phyloP scores from a whole-genome alignment of 2,113 vertebrate genomes.

The Vimba vimba region DNA sequence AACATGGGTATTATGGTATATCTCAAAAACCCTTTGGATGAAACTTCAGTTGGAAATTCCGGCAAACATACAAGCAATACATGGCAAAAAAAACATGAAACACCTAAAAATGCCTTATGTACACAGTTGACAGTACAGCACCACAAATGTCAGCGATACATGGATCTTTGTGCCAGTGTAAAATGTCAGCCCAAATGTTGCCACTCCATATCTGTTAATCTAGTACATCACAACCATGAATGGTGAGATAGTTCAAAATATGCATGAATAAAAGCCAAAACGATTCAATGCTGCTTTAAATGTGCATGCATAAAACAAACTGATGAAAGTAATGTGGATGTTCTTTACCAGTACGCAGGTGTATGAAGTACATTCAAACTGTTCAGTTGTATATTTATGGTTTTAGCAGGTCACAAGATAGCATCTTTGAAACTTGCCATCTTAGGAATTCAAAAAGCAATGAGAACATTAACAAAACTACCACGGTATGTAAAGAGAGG shows the following conservation, averaged over 20 bases:
- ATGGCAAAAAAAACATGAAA: slow-evolving; percentile 21
- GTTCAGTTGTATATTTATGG: slow-evolving; percentile 9
- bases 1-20: slow-evolving; percentile 16
- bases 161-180: slow-evolving; percentile 61
- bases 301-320: slow-evolving; percentile 5
- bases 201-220: slow-evolving; percentile 2
- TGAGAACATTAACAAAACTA: slow-evolving; percentile 32
- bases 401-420: neutral
- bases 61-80: neutral
- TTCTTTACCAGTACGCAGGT: neutral
- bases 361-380: slow-evolving; percentile 45
- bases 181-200: slow-evolving; percentile 37
- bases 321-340: neutral
- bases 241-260: slow-evolving; percentile 1
- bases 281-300: neutral
- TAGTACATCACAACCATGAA: slow-evolving; percentile 1
- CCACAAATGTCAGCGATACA: slow-evolving; percentile 50
- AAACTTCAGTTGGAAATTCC: neutral
- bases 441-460: neutral
- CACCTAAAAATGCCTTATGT: slow-evolving; percentile 28
- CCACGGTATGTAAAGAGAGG: slow-evolving; percentile 11
- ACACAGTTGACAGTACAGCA: slow-evolving; percentile 64
- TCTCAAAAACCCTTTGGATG: slow-evolving; percentile 34
- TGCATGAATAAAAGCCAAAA: neutral
- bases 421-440: slow-evolving; percentile 6